Evolutionary conservation across 2,113 vertebrate species (phyloP).

Genomic region (Geococcyx californianus): DNA sequence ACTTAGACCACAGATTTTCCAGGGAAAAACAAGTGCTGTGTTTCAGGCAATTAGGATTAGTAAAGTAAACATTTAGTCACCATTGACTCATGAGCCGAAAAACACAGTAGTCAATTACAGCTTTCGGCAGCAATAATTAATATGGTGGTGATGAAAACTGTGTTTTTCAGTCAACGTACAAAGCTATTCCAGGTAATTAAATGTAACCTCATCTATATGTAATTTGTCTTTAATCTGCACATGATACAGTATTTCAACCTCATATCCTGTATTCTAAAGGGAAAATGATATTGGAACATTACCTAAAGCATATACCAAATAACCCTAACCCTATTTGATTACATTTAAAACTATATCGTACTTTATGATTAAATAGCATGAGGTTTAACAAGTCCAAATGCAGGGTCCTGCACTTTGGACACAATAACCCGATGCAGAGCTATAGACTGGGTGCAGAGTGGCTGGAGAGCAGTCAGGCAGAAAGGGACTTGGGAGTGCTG

Average conservation of each 20-base stretch:
- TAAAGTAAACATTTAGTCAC: constrained; percentile 72
- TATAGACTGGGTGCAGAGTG: too few species aligned
- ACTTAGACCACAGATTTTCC: constrained; percentile 61
- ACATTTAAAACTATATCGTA: constrained; percentile 7
- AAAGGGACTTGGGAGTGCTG: too few species aligned
- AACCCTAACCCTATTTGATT: constrained; percentile 25
- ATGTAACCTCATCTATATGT: constrained; percentile 42
- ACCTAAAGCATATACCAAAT: background rate
- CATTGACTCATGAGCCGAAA: constrained; percentile 73
- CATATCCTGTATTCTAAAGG: background rate
- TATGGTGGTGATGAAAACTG: constrained; percentile 61
- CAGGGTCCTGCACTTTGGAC: too few species aligned
- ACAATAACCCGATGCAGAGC: too few species aligned
- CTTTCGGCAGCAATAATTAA: constrained; percentile 71
- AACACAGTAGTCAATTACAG: constrained; percentile 68
- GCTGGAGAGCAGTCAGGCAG: too few species aligned
- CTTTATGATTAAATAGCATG: constrained; percentile 35
- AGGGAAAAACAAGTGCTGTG: constrained; percentile 61
- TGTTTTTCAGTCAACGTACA: constrained; percentile 62
- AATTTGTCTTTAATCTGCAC: constrained; percentile 52
- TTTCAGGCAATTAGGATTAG: constrained; percentile 70
- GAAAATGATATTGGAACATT: constrained; percentile 18
- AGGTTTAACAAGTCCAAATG: too few species aligned
- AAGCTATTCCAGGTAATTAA: constrained; percentile 65
- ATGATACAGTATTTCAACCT: constrained; percentile 20